Base-by-base conservation (phyloP, 1,140 invertebrate species). In the Drosophila pectinifera region DNA sequence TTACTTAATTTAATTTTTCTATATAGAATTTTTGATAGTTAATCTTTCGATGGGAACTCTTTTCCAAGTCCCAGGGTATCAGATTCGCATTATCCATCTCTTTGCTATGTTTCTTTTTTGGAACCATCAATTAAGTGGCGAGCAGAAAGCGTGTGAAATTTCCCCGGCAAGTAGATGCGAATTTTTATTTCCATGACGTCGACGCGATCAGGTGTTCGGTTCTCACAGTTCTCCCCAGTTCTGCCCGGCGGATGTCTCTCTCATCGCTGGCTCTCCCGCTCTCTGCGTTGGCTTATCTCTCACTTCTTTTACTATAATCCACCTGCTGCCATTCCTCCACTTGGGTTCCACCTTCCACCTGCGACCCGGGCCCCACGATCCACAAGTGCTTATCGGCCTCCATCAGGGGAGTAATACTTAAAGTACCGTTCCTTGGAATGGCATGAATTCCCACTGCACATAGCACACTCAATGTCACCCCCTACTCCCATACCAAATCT, bases 181-280 rank as follows among this genome's bases (percentile, higher is more conserved):
- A 43, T 39, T 54, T 69, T 56, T 13, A 69, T 69, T 69, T 69
- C 64, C 63, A 69, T 70, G 67, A 70, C 67, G 67, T 70, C 49
- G 69, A 51, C 24, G 20, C 45, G 31, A 65, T 75, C 73, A 75
- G 73, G 70, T 75, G 73, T 75, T 65, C 16, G 55, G 28, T 18
- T 14, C 46, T 26, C 28, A 14, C 28, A 26, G 36, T 26, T 10
- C 18, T 20, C 10, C 31, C 5, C 20, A 31, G 34, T 18, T 22
- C 20, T 57, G 28, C 34, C 16, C 18, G 20, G 42, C 75, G 80
- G 81, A 80, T 67, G 36, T 79, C 61, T 82, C 83, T 73, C 65
- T 86, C 78, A 59, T 22, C 38, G 13, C 28, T 41, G 43, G 53
- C 53, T 48, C 65, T 65, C 38, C 26, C n/a, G 46, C 46, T 38